Base-by-base conservation (phyloP, 2,113 vertebrate species). In the Sphaerodactylus townsendi region DNA sequence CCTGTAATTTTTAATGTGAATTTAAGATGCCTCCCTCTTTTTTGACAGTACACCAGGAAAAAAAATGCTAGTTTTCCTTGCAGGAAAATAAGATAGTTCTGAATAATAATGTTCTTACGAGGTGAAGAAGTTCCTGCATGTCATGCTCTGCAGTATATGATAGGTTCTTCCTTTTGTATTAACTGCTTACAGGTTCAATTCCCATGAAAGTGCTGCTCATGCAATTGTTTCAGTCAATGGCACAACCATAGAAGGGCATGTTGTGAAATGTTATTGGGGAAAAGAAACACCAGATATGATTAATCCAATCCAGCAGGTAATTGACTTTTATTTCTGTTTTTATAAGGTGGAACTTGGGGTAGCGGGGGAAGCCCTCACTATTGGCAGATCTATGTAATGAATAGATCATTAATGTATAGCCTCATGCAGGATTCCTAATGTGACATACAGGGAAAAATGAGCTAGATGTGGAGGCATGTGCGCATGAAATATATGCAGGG, bases 261-360 rank as follows among this genome's bases (percentile, higher is more conserved):
- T 98, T 5, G 99, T 99, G 77, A 99, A 99, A 90, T 99, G 99
- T 90, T 99, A 98, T 89, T 99, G 99, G 99, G 99, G 98, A 82
- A 99, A 99, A 95, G 99, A 99, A 93, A 99, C 97, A 0, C 97
- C 98, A 0, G 99, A 99, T 94, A 97, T 98, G 96, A 94, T 96
- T 94, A 98, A 92, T 85, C 97, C 98, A 0, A 97, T 99, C 87
- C 99, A 98, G 88, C 98, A 99, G 97, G 97, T 97, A 85, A 92
- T 95, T 73, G 35, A 2, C 65, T 23, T 77, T 62, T 62, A 62
- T 62, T 62, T 62, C 59, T 62, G 23, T 28, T 28, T 70, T 81
- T 28, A 41, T 77, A n/a, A 68, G 15, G 11, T 10, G 4, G n/a
- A 0, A 21, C 23, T 73, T 56, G 86, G 44, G 48, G 28, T 83